phyloP scores from a whole-genome alignment of 2,888 invertebrate species.

The Spilosoma lubricipeda region DNA sequence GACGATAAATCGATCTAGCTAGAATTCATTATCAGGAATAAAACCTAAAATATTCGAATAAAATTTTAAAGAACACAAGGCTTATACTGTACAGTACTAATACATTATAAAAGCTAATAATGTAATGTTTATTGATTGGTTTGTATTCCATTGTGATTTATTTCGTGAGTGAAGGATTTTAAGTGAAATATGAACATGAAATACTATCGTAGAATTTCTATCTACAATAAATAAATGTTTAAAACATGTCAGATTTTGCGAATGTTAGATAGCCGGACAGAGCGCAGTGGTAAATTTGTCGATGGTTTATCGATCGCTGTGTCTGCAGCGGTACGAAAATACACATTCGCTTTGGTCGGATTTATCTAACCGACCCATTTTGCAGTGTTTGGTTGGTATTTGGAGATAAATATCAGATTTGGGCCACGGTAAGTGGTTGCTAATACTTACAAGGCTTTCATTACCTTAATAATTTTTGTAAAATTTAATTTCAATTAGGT shows the following conservation, averaged over 20 bases:
- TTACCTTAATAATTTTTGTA: no score
- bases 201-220: neutral
- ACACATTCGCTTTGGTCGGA: slow-evolving; percentile 9
- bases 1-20: no score
- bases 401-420: neutral
- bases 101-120: no score
- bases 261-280: slow-evolving; percentile 15
- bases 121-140: no score
- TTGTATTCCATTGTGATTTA: no score
- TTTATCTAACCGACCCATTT: slow-evolving; percentile 12
- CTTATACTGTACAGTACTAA: no score
- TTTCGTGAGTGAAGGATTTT: neutral
- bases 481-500: no score
- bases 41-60: no score
- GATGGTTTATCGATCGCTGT: slow-evolving; percentile 22
- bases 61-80: no score
- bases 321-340: slow-evolving; percentile 20
- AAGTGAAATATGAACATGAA: neutral
- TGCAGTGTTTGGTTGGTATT: slow-evolving; percentile 7
- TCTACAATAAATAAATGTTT: neutral
- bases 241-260: slow-evolving; percentile 4
- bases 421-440: neutral
- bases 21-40: no score
- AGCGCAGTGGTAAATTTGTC: slow-evolving; percentile 18
- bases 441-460: neutral